Evolutionary conservation across 1,140 invertebrate genomes (phyloP).

Genomic region (Colletes latitarsis): DNA sequence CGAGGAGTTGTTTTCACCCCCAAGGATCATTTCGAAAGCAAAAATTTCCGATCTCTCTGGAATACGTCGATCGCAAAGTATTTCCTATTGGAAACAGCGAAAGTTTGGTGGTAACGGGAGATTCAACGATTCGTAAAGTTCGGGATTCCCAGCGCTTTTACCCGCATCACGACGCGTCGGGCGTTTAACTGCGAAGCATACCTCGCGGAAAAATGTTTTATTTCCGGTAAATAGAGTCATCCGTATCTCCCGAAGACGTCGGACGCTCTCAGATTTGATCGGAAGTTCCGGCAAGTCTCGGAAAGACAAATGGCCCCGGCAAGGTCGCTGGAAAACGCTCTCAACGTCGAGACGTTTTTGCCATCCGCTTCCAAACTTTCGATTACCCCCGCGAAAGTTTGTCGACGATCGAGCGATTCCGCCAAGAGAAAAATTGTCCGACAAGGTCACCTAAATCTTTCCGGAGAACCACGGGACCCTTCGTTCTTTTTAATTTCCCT

Average conservation of each 20-base stretch:
- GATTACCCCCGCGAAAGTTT: constrained; percentile 29
- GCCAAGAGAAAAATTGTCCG: not conserved
- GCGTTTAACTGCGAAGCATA: too few relatives aligned
- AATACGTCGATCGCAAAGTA: too few relatives aligned
- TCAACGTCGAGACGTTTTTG: constrained; percentile 9
- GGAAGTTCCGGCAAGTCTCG: constrained; percentile 13
- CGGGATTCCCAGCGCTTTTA: too few relatives aligned
- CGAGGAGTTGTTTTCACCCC: too few relatives aligned
- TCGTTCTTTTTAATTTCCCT: too few relatives aligned
- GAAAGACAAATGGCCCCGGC: constrained; percentile 27
- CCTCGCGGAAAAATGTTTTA: not conserved
- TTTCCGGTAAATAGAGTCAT: constrained; percentile 3
- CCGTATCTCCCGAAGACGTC: not conserved
- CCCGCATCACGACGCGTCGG: too few relatives aligned
- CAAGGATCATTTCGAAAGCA: too few relatives aligned
- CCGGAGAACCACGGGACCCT: too few relatives aligned
- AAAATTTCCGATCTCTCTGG: too few relatives aligned
- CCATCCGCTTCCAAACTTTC: constrained; percentile 17
- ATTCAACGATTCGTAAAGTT: too few relatives aligned
- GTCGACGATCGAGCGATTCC: not conserved
- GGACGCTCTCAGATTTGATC: constrained; percentile 22
- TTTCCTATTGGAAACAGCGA: too few relatives aligned
- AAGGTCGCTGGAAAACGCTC: constrained; percentile 24
- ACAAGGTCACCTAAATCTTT: not conserved
- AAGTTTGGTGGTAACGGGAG: too few relatives aligned